Evolutionary conservation across 1,140 invertebrate species (phyloP).

Genomic region (Drosophila ercepeae): DNA sequence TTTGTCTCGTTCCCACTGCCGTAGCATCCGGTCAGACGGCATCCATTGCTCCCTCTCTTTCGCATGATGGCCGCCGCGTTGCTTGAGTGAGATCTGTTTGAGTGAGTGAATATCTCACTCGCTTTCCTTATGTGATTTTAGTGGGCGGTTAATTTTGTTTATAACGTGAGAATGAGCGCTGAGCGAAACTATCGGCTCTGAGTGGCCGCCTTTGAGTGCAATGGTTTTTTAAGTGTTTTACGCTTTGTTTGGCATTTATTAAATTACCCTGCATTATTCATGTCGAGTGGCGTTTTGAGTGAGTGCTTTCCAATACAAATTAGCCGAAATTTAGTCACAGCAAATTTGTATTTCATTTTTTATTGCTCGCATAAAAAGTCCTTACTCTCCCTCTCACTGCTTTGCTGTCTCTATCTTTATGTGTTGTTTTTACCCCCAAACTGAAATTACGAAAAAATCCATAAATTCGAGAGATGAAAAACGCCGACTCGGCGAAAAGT

Average conservation of each 20-base stretch:
- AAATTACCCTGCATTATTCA: slow-evolving; percentile 78
- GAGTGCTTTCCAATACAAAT: slow-evolving; percentile 49
- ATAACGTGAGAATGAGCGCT: slow-evolving; percentile 77
- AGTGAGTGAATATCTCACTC: slow-evolving; percentile 35
- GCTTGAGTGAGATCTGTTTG: slow-evolving; percentile 24
- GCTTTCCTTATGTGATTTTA: slow-evolving; percentile 51
- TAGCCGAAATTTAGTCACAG: slow-evolving; percentile 59
- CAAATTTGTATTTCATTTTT: slow-evolving; percentile 53
- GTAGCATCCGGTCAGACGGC: not conserved
- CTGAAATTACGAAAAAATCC: slow-evolving; percentile 69
- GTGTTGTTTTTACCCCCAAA: slow-evolving; percentile 8
- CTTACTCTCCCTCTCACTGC: not conserved
- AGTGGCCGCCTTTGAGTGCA: slow-evolving; percentile 48
- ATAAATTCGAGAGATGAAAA: slow-evolving; percentile 79
- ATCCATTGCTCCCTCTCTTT: slow-evolving; percentile 11
- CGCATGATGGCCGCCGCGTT: slow-evolving; percentile 70
- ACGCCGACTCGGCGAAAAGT: slow-evolving; percentile 72
- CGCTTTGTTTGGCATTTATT: slow-evolving; percentile 79
- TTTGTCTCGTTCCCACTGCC: slow-evolving; percentile 53
- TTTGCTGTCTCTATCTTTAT: not conserved
- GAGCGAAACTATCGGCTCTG: slow-evolving; percentile 65
- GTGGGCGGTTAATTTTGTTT: slow-evolving; percentile 76
- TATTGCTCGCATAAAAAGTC: slow-evolving; percentile 44
- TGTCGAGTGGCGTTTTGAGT: slow-evolving; percentile 43
- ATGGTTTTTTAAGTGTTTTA: slow-evolving; percentile 78